Evolutionary conservation across 1,140 invertebrate genomes (phyloP).

Genomic region (Drosophila malerkotliana): DNA sequence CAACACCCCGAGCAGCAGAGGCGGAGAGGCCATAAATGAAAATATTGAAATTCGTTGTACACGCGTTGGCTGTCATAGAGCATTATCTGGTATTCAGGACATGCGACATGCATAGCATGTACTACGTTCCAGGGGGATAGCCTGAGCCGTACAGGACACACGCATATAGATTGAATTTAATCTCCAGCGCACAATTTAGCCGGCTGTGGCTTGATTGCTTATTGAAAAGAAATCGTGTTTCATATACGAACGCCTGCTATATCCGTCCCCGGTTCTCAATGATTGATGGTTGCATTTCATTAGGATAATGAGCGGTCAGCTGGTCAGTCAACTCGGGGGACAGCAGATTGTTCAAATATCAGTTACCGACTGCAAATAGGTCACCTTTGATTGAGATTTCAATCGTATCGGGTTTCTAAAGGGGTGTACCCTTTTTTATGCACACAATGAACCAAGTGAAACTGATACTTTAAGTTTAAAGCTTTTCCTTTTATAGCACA

Average conservation of each 20-base stretch:
- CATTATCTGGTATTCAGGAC: conserved; percentile 45
- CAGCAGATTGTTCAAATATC: conserved; percentile 35
- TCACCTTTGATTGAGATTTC: conserved; percentile 15
- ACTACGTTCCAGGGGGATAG: background rate
- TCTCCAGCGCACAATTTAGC: conserved; percentile 22
- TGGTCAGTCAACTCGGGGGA: conserved; percentile 2
- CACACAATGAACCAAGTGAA: no score
- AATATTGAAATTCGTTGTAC: conserved; percentile 51
- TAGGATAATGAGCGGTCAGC: conserved; percentile 47
- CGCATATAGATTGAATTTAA: conserved; percentile 27
- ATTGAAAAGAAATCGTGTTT: conserved; percentile 47
- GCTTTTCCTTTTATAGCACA: no score
- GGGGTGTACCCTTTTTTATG: conserved; percentile 1
- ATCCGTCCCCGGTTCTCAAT: conserved; percentile 18
- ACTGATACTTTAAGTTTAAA: background rate
- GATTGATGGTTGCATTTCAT: conserved; percentile 57
- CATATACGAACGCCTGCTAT: conserved; percentile 11
- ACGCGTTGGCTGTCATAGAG: conserved; percentile 36
- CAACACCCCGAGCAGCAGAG: conserved; percentile 13
- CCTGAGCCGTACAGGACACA: background rate
- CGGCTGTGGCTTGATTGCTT: conserved; percentile 47
- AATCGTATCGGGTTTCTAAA: conserved; percentile 17
- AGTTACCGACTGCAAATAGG: conserved; percentile 18
- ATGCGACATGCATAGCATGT: conserved; percentile 47
- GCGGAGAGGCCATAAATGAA: conserved; percentile 36